These are phyloP conservation scores for Archocentrus centrarchus DNA, from an alignment of 2,113 vertebrate genomes.

Conservation along the genomic window DNA sequence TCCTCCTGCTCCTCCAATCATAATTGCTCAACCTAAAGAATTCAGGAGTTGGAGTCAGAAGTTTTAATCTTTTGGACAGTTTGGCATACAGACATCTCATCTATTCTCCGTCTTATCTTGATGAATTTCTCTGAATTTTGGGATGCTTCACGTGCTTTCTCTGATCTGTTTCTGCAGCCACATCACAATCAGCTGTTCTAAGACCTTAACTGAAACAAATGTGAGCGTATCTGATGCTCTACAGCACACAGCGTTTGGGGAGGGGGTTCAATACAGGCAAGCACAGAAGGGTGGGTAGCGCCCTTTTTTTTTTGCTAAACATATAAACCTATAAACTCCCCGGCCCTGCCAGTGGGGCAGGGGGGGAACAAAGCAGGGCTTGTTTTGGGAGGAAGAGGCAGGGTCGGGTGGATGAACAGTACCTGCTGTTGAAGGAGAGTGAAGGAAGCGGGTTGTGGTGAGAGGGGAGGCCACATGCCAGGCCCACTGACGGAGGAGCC, in stretches of 20 bases:
- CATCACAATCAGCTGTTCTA: not conserved
- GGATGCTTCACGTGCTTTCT: not conserved
- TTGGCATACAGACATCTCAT: not conserved
- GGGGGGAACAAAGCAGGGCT: constrained; percentile 80
- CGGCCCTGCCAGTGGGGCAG: constrained; percentile 46
- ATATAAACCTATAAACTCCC: constrained; percentile 72
- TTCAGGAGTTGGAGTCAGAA: constrained; percentile 15
- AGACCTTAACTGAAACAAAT: not conserved
- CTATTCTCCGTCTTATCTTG: constrained; percentile 25
- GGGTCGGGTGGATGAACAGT: constrained; percentile 76
- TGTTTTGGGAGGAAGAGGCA: constrained; percentile 78
- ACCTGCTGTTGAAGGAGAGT: constrained; percentile 83
- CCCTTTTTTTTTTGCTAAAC: constrained; percentile 55
- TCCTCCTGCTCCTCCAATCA: not conserved
- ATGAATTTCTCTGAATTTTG: not conserved
- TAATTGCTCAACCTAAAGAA: not conserved
- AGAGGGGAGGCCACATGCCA: constrained; percentile 72
- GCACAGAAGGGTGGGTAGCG: constrained; percentile 36
- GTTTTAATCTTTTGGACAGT: constrained; percentile 14
- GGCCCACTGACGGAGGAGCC: constrained; percentile 73
- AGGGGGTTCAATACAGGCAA: constrained; percentile 27
- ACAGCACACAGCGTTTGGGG: not conserved
- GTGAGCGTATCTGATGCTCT: not conserved
- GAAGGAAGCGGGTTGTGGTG: constrained; percentile 78
- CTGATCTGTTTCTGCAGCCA: not conserved